These are phyloP conservation scores for Tetramorium parvispinum DNA, from an alignment of 1,140 invertebrate genomes.

Conservation along the genomic window DNA sequence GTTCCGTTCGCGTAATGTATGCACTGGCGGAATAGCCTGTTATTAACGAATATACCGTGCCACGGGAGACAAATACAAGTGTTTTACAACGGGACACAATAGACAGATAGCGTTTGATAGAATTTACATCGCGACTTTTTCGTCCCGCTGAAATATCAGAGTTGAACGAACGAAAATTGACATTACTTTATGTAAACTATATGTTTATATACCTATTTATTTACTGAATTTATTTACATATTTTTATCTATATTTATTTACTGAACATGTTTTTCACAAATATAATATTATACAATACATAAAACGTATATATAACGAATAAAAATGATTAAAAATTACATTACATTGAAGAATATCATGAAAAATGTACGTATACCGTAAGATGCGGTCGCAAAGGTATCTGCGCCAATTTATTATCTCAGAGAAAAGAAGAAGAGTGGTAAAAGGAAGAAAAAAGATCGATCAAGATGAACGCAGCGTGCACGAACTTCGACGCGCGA, in stretches of 20 bases:
- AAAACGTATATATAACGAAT: not conserved
- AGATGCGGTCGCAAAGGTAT: not conserved
- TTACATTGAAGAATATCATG: not conserved
- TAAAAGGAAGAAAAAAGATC: not conserved
- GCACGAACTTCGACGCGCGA: constrained; percentile 19
- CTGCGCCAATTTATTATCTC: constrained; percentile 14
- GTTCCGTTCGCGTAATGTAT: constrained; percentile 53
- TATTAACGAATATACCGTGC: constrained; percentile 55
- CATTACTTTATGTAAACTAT: not conserved
- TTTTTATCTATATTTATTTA: not conserved
- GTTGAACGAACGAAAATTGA: not conserved
- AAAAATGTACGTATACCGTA: not conserved
- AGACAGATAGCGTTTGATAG: constrained; percentile 21
- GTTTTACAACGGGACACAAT: constrained; percentile 45
- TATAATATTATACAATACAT: not conserved
- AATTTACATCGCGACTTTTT: constrained; percentile 23
- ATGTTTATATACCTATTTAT: too few species aligned
- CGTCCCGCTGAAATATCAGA: not conserved
- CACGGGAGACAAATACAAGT: constrained; percentile 55
- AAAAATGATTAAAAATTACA: constrained; percentile 3
- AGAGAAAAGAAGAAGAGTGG: not conserved
- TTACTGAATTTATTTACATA: too few species aligned
- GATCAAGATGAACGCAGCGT: not conserved
- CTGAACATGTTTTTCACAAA: not conserved
- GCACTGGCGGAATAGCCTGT: constrained; percentile 52